Percentiles rank a stretch among this genome's conserved stretches.
Evolutionary conservation across 2,888 invertebrate species (phyloP).

Genomic region (Plutella xylostella): DNA sequence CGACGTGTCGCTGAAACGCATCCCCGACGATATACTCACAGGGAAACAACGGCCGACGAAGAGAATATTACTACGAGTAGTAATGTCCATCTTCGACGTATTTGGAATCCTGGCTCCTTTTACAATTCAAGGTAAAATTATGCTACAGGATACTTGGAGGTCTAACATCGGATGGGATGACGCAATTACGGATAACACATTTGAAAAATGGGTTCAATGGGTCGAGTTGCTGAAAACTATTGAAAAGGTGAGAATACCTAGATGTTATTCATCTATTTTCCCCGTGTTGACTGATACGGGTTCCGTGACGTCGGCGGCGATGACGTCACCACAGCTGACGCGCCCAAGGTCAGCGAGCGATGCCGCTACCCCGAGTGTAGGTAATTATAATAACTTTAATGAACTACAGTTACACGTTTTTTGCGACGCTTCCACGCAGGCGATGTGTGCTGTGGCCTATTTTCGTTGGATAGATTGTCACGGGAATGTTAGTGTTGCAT

Average conservation of each 20-base stretch:
- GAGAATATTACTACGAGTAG: conserved; percentile 14
- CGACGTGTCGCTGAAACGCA: not conserved
- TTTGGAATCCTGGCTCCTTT: conserved; percentile 17
- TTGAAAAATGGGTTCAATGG: conserved; percentile 14
- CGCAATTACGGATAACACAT: conserved; percentile 6
- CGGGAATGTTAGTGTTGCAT: not conserved
- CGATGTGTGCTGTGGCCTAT: not conserved
- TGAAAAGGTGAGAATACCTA: not conserved
- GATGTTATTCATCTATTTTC: not conserved
- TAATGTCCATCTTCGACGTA: conserved; percentile 18
- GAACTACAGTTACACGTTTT: not conserved
- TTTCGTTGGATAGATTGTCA: not conserved
- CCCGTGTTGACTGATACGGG: too few relatives aligned
- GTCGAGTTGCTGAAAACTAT: conserved; percentile 1
- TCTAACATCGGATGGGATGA: conserved; percentile 18
- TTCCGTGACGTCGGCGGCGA: too few relatives aligned
- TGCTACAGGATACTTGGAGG: conserved; percentile 19
- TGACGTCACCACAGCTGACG: too few relatives aligned
- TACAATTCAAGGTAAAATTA: conserved; percentile 20
- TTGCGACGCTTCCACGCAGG: not conserved
- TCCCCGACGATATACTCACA: not conserved
- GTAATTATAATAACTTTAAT: too few relatives aligned
- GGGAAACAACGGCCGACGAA: conserved; percentile 18
- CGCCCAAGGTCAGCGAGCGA: not conserved
- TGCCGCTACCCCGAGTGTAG: not conserved